Evolutionary conservation across 35 echinoderm and acorn worm species (phyloP).

Genomic region (Lytechinus variegatus): DNA sequence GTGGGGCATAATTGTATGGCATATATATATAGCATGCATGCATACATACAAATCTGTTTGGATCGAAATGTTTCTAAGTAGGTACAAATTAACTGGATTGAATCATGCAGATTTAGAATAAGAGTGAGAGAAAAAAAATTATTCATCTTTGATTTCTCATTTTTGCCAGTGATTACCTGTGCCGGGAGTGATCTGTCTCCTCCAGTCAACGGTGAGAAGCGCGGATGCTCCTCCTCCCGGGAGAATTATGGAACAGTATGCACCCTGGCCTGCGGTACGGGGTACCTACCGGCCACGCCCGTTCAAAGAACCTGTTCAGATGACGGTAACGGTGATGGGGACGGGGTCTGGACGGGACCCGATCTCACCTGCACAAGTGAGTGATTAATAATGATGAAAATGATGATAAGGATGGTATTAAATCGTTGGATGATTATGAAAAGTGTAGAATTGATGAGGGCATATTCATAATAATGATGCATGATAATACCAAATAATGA

Average conservation of each 20-base stretch:
- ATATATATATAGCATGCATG: too few species aligned
- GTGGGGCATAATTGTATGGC: too few species aligned
- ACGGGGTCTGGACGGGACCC: not conserved
- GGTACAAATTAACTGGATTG: too few species aligned
- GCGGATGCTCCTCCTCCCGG: slow-evolving; percentile 53
- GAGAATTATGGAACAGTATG: slow-evolving; percentile 59
- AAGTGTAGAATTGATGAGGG: too few species aligned
- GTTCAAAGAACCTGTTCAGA: slow-evolving; percentile 59
- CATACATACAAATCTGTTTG: too few species aligned
- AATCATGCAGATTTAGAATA: too few species aligned
- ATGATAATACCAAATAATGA: too few species aligned
- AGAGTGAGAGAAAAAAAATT: too few species aligned
- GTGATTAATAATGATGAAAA: not conserved
- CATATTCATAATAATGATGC: too few species aligned
- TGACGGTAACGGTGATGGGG: slow-evolving; percentile 60
- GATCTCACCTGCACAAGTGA: not conserved
- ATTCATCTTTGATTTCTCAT: not conserved
- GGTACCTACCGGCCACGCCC: slow-evolving; percentile 63
- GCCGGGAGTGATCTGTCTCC: slow-evolving; percentile 56
- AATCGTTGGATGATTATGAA: too few species aligned
- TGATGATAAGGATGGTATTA: too few species aligned
- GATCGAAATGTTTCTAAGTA: too few species aligned
- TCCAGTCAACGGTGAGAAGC: slow-evolving; percentile 72
- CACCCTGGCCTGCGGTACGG: slow-evolving; percentile 62
- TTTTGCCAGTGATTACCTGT: slow-evolving; percentile 69